A percentile compares a stretch with the other conserved stretches of the same genome.
These are phyloP conservation scores for Phylloscopus whistleri DNA, from an alignment of 2,113 vertebrate species.

Conservation along the genomic window DNA sequence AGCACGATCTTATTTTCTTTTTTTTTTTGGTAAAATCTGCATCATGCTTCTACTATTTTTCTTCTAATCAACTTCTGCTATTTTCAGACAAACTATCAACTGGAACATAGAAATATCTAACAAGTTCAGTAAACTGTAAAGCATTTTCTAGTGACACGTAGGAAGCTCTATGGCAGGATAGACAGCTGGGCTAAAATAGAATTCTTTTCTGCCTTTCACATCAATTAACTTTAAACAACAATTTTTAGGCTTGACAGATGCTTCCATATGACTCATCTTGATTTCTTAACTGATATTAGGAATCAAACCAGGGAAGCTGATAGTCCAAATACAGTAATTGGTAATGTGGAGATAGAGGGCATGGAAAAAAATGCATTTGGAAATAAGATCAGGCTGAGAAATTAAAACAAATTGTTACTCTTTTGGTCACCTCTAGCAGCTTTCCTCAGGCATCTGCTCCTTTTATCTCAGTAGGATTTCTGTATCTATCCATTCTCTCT, in stretches of 20 bases:
- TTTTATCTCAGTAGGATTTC: background rate
- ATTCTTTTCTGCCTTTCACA: constrained; percentile 23
- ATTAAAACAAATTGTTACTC: background rate
- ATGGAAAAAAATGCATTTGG: background rate
- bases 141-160: constrained; percentile 7
- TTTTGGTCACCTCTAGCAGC: background rate
- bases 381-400: background rate
- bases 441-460: background rate
- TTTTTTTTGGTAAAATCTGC: background rate
- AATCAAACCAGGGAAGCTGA: background rate
- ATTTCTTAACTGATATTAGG: background rate
- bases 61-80: background rate
- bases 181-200: constrained; percentile 30
- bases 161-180: constrained; percentile 27
- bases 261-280: constrained; percentile 41
- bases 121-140: constrained; percentile 37
- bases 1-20: background rate
- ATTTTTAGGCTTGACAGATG: constrained; percentile 37
- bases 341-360: background rate
- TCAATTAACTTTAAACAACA: constrained; percentile 30
- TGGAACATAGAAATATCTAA: constrained; percentile 12
- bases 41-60: background rate
- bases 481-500: background rate
- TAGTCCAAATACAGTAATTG: background rate
- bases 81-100: constrained; percentile 31